Evolutionary conservation across 1,140 invertebrate species (phyloP).

Genomic region (Apis cerana): DNA sequence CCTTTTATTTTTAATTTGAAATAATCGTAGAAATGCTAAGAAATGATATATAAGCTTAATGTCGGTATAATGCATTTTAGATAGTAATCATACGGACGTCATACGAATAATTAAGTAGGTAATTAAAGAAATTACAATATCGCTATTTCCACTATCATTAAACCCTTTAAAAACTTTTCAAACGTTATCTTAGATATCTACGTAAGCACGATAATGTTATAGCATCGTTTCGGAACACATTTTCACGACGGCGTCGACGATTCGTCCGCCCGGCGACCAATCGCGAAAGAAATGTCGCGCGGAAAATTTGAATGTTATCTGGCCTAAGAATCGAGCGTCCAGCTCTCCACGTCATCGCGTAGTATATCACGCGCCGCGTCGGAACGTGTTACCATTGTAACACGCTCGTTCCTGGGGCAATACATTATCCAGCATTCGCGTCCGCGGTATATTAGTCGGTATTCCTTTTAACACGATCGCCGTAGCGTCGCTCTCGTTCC

Average conservation of each 20-base stretch:
- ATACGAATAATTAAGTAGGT: too few species aligned
- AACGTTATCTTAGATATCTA: not conserved
- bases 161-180: not conserved
- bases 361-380: slow-evolving; percentile 62
- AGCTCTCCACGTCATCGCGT: slow-evolving; percentile 53
- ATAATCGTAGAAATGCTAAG: too few species aligned
- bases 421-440: slow-evolving; percentile 65
- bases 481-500: slow-evolving; percentile 58
- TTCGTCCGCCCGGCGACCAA: not conserved
- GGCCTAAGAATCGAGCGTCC: slow-evolving; percentile 28
- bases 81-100: too few species aligned
- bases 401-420: slow-evolving; percentile 62
- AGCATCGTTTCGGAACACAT: not conserved
- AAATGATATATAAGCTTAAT: too few species aligned
- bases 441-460: slow-evolving; percentile 65
- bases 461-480: slow-evolving; percentile 59
- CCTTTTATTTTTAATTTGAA: too few species aligned
- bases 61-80: too few species aligned
- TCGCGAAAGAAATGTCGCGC: not conserved
- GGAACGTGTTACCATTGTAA: slow-evolving; percentile 65
- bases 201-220: too few species aligned
- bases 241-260: not conserved
- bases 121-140: too few species aligned
- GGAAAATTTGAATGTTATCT: slow-evolving; percentile 46
- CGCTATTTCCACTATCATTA: too few species aligned